Conservation (phyloP, 2,113 vertebrate genomes). For the Pseudolaguvia tuberculata region DNA sequence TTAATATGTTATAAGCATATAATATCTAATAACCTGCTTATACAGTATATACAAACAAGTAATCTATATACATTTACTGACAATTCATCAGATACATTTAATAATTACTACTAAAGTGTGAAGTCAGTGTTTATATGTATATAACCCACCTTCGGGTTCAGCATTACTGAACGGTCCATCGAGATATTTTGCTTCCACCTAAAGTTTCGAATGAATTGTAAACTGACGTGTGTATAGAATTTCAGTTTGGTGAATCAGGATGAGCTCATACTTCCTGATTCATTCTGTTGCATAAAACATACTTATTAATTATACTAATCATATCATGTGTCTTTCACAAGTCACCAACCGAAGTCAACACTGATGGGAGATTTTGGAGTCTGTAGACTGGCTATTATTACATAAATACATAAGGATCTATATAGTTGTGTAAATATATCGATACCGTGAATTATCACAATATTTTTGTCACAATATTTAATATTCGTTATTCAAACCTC, state of each 20-base stretch:
- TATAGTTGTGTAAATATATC: no score
- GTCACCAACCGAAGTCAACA: no score
- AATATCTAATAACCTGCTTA: not conserved
- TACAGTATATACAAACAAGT: no score
- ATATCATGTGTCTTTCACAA: not conserved
- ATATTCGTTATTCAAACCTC: no score
- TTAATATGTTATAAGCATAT: not conserved
- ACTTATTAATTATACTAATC: not conserved
- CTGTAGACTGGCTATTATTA: no score
- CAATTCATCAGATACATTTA: not conserved
- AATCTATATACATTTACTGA: not conserved
- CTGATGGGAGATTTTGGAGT: not conserved
- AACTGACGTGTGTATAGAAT: constrained; percentile 11
- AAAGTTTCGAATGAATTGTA: constrained; percentile 10
- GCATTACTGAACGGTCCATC: no score
- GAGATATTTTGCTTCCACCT: not conserved
- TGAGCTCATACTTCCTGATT: not conserved
- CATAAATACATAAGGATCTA: not conserved
- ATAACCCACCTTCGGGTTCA: no score
- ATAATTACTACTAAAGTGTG: not conserved
- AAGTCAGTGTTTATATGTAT: not conserved
- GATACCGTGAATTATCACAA: no score
- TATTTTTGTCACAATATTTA: no score
- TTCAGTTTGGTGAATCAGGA: constrained; percentile 8
- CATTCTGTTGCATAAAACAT: constrained; percentile 17